Conservation (phyloP, 2,888 invertebrate species). For the Cecidostiba fungosa region DNA sequence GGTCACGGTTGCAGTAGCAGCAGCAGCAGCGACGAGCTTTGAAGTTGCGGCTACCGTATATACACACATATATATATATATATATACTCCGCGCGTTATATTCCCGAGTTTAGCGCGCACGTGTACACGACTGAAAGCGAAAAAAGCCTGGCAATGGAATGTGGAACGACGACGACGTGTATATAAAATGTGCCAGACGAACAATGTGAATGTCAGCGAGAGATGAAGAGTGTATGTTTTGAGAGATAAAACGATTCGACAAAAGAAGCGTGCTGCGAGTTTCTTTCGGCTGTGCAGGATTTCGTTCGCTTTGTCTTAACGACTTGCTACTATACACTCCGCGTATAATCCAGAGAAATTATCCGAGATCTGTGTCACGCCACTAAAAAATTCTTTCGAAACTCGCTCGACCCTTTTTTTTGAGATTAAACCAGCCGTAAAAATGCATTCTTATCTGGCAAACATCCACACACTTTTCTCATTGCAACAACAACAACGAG, state of each 20-base stretch:
- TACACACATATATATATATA: neutral
- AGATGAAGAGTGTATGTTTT: neutral
- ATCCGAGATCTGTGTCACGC: neutral
- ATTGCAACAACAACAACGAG: neutral
- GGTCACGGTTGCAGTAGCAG: slow-evolving; percentile 43
- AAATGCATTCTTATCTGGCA: neutral
- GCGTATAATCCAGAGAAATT: neutral
- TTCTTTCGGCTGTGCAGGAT: neutral
- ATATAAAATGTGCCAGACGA: neutral
- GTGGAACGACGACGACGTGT: neutral
- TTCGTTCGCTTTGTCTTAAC: neutral
- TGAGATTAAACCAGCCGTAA: too few species aligned
- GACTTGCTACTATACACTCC: neutral
- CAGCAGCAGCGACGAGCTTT: slow-evolving; percentile 18
- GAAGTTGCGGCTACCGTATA: slow-evolving; percentile 18
- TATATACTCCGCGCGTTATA: neutral
- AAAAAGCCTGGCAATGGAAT: slow-evolving; percentile 30
- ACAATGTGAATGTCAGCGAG: slow-evolving; percentile 9
- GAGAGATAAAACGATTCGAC: neutral
- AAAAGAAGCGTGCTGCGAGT: neutral
- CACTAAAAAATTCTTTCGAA: neutral
- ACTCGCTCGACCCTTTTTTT: neutral
- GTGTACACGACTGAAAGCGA: neutral
- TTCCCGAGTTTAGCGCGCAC: neutral
- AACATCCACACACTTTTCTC: neutral